These are phyloP conservation scores for Schizaphis graminum DNA, from an alignment of 2,888 invertebrate genomes.

Conservation along the genomic window DNA sequence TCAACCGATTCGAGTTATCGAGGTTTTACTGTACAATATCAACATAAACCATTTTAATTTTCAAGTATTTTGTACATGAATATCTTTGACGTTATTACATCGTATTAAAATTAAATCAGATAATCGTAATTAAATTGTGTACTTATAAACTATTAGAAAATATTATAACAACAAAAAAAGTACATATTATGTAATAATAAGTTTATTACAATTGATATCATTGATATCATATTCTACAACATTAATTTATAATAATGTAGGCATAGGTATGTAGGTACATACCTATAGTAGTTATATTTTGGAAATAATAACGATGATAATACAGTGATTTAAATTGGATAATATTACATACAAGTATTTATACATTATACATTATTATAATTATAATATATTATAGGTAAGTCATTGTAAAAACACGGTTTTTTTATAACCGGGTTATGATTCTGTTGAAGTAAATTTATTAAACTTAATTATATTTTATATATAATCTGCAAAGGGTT, in stretches of 20 bases:
- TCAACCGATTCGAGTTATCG: no score
- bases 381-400: not conserved
- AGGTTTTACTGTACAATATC: no score
- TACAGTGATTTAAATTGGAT: not conserved
- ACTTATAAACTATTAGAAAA: not conserved
- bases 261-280: not conserved
- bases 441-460: not conserved
- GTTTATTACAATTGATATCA: not conserved
- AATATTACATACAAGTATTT: not conserved
- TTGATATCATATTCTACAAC: not conserved
- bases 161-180: not conserved
- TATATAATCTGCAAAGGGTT: not conserved
- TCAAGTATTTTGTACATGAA: not conserved
- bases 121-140: not conserved
- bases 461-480: not conserved
- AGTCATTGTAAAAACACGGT: not conserved
- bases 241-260: not conserved
- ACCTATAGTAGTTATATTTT: not conserved
- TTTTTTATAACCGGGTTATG: not conserved
- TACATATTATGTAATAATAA: not conserved
- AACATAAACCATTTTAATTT: not conserved
- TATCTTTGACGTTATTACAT: not conserved
- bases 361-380: no score
- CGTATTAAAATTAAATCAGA: not conserved
- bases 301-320: not conserved